These are phyloP conservation scores for Meiosimyza decipiens DNA, from an alignment of 2,888 invertebrate species.

Conservation along the genomic window DNA sequence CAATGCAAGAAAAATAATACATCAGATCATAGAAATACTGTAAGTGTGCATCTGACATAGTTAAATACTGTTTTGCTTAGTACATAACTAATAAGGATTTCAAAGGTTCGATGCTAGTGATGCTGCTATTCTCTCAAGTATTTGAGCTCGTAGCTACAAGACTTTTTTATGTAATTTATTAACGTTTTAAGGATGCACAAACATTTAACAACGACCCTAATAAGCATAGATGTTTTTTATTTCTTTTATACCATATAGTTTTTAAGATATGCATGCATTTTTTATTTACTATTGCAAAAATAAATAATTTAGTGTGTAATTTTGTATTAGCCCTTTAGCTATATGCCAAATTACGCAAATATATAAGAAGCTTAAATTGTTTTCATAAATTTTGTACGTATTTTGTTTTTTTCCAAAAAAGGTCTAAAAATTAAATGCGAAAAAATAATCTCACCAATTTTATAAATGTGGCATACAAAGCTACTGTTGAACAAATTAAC, in stretches of 20 bases:
- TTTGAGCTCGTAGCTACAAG: no score
- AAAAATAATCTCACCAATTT: no score
- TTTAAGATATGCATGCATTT: background rate
- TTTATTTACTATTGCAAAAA: background rate
- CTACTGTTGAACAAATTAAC: slow-evolving; percentile 11
- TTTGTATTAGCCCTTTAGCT: slow-evolving; percentile 46
- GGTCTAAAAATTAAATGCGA: no score
- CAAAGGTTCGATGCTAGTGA: no score
- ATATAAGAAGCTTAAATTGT: slow-evolving; percentile 47
- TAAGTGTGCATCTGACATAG: no score
- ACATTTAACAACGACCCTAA: background rate
- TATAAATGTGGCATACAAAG: no score
- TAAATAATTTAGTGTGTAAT: background rate
- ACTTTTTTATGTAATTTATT: background rate
- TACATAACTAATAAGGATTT: no score
- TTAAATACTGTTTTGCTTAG: no score
- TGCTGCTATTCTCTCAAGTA: no score
- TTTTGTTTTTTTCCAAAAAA: background rate
- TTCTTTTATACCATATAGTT: background rate
- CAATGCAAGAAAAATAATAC: no score
- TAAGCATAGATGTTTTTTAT: background rate
- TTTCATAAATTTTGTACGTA: slow-evolving; percentile 35
- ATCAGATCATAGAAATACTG: no score
- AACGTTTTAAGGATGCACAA: background rate
- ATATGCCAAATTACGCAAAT: slow-evolving; percentile 54